phyloP scores from a whole-genome alignment of 2,113 vertebrate species.

The Cyphotilapia sp. region DNA sequence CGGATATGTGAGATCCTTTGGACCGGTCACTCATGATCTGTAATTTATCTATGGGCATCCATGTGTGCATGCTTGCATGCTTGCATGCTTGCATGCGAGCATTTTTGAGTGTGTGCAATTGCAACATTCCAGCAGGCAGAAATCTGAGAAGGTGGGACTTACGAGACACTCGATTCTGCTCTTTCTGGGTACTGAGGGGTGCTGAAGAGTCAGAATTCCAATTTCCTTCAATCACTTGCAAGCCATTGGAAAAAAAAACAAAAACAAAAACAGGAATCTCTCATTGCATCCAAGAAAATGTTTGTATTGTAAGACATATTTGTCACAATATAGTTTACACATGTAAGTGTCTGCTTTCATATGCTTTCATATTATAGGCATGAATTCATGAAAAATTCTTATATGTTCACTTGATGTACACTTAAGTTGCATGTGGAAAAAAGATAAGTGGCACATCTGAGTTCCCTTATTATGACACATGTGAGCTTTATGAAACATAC shows the following conservation, averaged over 20 bases:
- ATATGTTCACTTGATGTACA: background rate
- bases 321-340: background rate
- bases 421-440: background rate
- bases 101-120: slow-evolving; percentile 3
- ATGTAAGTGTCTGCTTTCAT: background rate
- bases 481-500: background rate
- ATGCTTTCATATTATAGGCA: background rate
- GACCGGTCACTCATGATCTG: slow-evolving; percentile 24
- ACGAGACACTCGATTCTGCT: slow-evolving; percentile 53
- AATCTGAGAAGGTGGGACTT: slow-evolving; percentile 66
- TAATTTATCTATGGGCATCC: slow-evolving; percentile 26
- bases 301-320: too few species aligned
- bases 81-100: background rate
- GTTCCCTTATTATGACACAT: accelerated
- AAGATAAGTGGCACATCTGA: background rate
- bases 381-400: background rate
- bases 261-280: background rate
- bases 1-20: slow-evolving; percentile 10
- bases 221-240: slow-evolving; percentile 54
- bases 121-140: slow-evolving; percentile 46
- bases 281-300: background rate
- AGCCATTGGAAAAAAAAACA: background rate
- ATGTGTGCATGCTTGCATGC: accelerated
- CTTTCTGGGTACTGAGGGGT: slow-evolving; percentile 45
- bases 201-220: slow-evolving; percentile 61